phyloP scores from a whole-genome alignment of 2,113 vertebrate species.

The Plectropomus leopardus region DNA sequence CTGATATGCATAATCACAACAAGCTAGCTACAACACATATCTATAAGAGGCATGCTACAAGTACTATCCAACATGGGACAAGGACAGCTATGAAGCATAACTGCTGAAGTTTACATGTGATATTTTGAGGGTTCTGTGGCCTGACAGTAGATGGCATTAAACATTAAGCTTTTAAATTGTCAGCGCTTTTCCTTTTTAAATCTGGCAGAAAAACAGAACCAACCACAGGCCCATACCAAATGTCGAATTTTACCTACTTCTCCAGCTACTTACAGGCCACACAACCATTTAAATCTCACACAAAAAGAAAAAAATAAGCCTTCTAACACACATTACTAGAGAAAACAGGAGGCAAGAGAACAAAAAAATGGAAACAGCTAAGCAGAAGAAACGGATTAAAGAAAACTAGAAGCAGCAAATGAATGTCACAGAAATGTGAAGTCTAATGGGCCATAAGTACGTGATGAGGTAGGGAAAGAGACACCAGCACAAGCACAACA shows the following conservation, averaged over 20 bases:
- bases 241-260: not conserved
- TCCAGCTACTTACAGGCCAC: slow-evolving; percentile 5
- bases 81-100: slow-evolving; percentile 53
- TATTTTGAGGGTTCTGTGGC: slow-evolving; percentile 49
- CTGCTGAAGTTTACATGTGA: slow-evolving; percentile 30
- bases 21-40: slow-evolving; percentile 29
- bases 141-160: not conserved
- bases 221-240: not conserved
- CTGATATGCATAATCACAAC: slow-evolving; percentile 30
- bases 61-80: slow-evolving; percentile 56
- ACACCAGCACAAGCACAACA: slow-evolving; percentile 15
- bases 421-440: not conserved
- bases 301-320: not conserved
- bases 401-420: not conserved
- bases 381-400: slow-evolving; percentile 21
- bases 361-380: slow-evolving; percentile 82
- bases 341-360: slow-evolving; percentile 78
- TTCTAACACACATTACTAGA: slow-evolving; percentile 70
- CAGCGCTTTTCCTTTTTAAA: too few relatives aligned
- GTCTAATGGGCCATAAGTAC: not conserved
- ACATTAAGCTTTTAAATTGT: too few relatives aligned
- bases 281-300: slow-evolving; percentile 58
- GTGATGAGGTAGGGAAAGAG: not conserved
- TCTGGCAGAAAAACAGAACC: not conserved
- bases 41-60: slow-evolving; percentile 84